Evolutionary conservation across 2,888 invertebrate genomes (phyloP), one percentile per base, ranked within the genome.

Genomic region (Schizotus pectinicornis): DNA sequence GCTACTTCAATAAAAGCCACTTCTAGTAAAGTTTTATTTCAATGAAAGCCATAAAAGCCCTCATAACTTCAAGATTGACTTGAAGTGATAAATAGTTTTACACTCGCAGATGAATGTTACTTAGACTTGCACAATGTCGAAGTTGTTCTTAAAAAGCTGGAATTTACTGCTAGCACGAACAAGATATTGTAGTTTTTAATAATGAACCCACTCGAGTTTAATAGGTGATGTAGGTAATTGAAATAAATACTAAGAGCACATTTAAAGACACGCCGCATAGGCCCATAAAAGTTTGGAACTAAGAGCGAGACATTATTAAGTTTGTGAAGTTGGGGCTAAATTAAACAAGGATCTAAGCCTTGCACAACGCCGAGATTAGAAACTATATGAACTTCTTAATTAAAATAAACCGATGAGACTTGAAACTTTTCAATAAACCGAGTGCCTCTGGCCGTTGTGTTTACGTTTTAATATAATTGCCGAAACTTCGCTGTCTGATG

Each of bases 381-480:
- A 42, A 42, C 42, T 42, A 42, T 42, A 9, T 42, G 42, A 42
- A 42, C 42, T 42, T 42, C 42, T 42, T 42, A 42, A 42, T 42
- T 42, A 42, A 42, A 42, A 31, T 42, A 42, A 30, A 42, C 42
- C 31, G 31, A 42, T 42, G 31, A 42, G 42, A 31, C 11, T 12
- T 42, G 7, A 32, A 42, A 42, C 31, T 42, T 42, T 42, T 42
- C 42, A 42, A 42, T 42, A 42, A 42, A 42, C 31, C 12, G 12
- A 42, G 31, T 42, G 42, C 31, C 42, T 42, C 32, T 30, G 42
- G 42, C 12, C 42, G 42, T 42, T 31, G 22, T 42, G 9, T 42
- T 42, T 42, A 42, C 42, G 32, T 42, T 42, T 42, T 42, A 42
- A 9, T 32, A 32, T 32, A 42, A 42, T 42, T 42, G 42, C 32